Evolutionary conservation across 2,113 vertebrate genomes (phyloP).

Genomic region (Cyanistes caeruleus): DNA sequence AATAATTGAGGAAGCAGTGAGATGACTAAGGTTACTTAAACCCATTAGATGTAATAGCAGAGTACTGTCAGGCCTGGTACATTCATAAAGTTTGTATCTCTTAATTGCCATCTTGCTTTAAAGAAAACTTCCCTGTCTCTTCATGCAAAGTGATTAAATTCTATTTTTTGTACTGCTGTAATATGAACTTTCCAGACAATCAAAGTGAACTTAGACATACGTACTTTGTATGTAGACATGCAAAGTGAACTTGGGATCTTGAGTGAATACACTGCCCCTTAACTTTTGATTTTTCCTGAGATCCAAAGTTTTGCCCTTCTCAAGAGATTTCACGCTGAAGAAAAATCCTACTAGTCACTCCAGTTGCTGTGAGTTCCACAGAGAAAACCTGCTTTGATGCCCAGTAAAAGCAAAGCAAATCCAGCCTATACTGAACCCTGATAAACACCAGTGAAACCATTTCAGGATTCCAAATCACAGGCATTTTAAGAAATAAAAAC

Average conservation of each 20-base stretch:
- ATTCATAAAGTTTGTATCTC: not conserved
- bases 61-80: not conserved
- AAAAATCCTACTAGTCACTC: not conserved
- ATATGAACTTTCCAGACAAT: not conserved
- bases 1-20: constrained; percentile 24
- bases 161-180: not conserved
- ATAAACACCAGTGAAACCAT: not conserved
- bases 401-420: not conserved
- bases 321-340: not conserved
- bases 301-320: not conserved
- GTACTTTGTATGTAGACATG: too few species aligned
- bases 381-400: not conserved
- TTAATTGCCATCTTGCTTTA: not conserved
- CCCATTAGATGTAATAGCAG: constrained; percentile 28
- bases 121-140: not conserved
- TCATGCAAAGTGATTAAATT: not conserved
- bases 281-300: not conserved
- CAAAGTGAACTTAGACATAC: too few species aligned
- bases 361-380: not conserved
- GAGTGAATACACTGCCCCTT: not conserved
- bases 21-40: constrained; percentile 19
- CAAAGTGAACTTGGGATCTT: not conserved
- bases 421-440: not conserved
- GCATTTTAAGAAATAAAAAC: not conserved
- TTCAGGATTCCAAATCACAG: not conserved